Evolutionary conservation across 1,140 invertebrate species (phyloP), one percentile per base, ranked within the genome.

Genomic region (Anoplophora glabripennis): DNA sequence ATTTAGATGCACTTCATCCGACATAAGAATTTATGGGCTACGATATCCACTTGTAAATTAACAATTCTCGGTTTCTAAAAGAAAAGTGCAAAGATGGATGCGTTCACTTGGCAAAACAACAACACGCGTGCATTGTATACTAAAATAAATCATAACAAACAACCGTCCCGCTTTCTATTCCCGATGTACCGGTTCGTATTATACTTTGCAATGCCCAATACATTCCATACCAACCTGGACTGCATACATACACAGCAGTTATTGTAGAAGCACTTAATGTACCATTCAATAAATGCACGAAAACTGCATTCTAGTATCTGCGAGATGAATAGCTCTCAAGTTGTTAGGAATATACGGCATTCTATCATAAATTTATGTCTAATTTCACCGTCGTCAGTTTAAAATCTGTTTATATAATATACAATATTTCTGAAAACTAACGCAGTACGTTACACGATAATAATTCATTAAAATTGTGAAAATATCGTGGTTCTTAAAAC

Each of bases 271-370:
- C 57, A 58, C 49, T 61, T 68, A 65, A 68, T 68, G 66, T 65
- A 45, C 60, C 63, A 68, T 68, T 68, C 60, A 65, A 61, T 68
- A 65, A 65, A 68, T 68, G 63, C 58, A 59, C 63, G 60, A 63
- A 68, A 65, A 65, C 65, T 64, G 63, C 62, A 59, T 44, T 57
- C 48, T 14, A 11, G 15, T 38, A 18, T 33, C 47, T 49, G 38
- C 49, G 35, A 56, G 42, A 55, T 61, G 47, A 54, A 61, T 46
- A 37, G 18, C 44, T 21, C 47, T 40, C 12, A 35, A 48, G 33
- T n/a, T 17, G 47, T 14, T 33, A 17, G 10, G 18, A 46, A 21
- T 55, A 17, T 55, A 15, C 45, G 14, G 14, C 42, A 54, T 28
- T 14, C 17, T 36, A 28, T 28, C 21, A 28, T 28, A 28, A 2